Conservation (phyloP, 1,140 invertebrate genomes). For the Cyclina sinensis region DNA sequence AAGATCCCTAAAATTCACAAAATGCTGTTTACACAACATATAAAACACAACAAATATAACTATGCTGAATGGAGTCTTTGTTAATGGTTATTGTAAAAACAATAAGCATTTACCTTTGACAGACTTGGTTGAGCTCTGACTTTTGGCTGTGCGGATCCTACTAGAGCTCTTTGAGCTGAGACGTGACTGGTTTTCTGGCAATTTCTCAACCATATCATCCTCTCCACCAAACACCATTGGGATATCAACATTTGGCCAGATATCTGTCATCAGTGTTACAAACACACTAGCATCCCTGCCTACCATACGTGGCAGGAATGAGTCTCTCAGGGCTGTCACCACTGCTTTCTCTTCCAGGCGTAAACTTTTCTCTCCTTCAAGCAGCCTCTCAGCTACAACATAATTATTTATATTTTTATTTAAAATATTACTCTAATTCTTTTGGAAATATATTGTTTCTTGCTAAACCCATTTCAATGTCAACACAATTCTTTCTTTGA, state of each 20-base stretch:
- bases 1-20: too few relatives aligned
- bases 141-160: conserved; percentile 76
- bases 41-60: too few relatives aligned
- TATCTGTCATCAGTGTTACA: conserved; percentile 79
- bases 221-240: conserved; percentile 82
- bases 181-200: conserved; percentile 69
- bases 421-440: too few relatives aligned
- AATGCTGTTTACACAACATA: too few relatives aligned
- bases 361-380: conserved; percentile 62
- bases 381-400: conserved; percentile 43
- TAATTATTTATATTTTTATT: too few relatives aligned
- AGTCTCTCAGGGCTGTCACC: conserved; percentile 82
- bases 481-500: too few relatives aligned
- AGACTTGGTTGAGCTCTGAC: conserved; percentile 76
- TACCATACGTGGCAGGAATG: conserved; percentile 82
- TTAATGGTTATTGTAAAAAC: not conserved
- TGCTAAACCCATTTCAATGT: too few relatives aligned
- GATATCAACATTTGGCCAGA: conserved; percentile 83
- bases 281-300: conserved; percentile 83
- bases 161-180: conserved; percentile 66
- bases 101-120: conserved; percentile 71
- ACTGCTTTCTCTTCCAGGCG: conserved; percentile 81
- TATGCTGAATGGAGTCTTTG: too few relatives aligned
- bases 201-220: conserved; percentile 68
- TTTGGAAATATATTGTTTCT: too few relatives aligned